Percentiles rank a stretch among this genome's conserved stretches.
These are phyloP conservation scores for fruit fly (Drosophila melanogaster) DNA, from an alignment of 1,140 invertebrate genomes.

Conservation along the genomic window DNA sequence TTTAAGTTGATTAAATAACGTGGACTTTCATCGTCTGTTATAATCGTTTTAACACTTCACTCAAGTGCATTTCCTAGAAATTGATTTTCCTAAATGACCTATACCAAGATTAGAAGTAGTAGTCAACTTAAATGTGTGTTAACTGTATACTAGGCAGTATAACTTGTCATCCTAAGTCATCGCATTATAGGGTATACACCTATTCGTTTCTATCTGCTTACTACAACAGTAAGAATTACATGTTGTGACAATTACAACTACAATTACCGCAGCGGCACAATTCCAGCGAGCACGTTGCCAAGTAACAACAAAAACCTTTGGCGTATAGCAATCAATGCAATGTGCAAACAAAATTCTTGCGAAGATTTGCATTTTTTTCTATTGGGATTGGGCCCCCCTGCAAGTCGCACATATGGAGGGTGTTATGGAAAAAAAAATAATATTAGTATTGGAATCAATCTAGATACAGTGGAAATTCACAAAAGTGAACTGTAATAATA, in stretches of 20 bases:
- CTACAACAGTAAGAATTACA: constrained; percentile 26
- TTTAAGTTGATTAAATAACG: constrained; percentile 1
- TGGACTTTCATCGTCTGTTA: constrained; percentile 26
- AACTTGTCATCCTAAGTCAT: too few relatives aligned
- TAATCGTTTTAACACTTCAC: constrained; percentile 1
- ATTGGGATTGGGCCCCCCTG: constrained; percentile 4
- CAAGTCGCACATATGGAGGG: constrained; percentile 6
- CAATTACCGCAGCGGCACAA: constrained; percentile 41
- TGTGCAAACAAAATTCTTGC: constrained; percentile 40
- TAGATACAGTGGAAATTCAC: constrained; percentile 5
- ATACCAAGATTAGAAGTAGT: constrained; percentile 26
- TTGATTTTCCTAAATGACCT: constrained; percentile 30
- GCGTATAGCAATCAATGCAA: constrained; percentile 49
- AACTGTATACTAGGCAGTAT: too few relatives aligned
- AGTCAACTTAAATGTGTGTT: not conserved
- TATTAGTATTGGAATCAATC: constrained; percentile 25
- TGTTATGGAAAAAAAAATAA: constrained; percentile 38
- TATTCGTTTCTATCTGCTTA: too few relatives aligned
- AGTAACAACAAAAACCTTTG: constrained; percentile 43
- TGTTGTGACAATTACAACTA: constrained; percentile 24
- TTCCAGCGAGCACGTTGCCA: constrained; percentile 42
- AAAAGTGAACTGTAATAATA: not conserved
- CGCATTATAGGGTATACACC: not conserved
- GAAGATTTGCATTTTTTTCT: constrained; percentile 48
- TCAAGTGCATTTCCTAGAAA: constrained; percentile 31